Percentiles rank a stretch among this genome's conserved stretches.
Conservation (phyloP, 2,888 invertebrate genomes). For the Amaurobius ferox region DNA sequence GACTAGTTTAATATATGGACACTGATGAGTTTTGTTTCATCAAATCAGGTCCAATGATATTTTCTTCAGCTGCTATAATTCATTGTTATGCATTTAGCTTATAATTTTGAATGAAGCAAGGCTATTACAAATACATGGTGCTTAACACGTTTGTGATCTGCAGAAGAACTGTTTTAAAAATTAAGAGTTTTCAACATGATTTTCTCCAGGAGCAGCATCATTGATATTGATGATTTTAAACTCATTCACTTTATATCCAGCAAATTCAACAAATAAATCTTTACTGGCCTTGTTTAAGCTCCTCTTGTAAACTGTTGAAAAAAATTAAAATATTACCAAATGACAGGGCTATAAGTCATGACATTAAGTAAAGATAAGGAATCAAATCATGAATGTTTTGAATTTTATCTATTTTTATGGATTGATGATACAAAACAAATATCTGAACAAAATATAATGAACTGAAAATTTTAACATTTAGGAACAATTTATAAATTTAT, state of each 20-base stretch:
- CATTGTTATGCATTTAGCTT: constrained; percentile 5
- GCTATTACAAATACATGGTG: constrained; percentile 54
- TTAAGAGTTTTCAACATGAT: constrained; percentile 43
- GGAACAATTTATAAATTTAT: too few relatives aligned
- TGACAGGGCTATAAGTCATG: too few relatives aligned
- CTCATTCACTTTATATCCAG: constrained; percentile 86
- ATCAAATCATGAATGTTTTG: too few relatives aligned
- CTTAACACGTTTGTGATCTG: constrained; percentile 45
- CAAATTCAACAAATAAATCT: constrained; percentile 86
- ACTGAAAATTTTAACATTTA: too few relatives aligned
- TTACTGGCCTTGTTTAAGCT: constrained; percentile 77
- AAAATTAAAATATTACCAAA: too few relatives aligned
- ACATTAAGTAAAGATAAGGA: too few relatives aligned
- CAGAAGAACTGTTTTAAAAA: constrained; percentile 26
- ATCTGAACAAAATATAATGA: too few relatives aligned
- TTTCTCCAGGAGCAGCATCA: constrained; percentile 63
- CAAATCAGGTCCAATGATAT: constrained; percentile 19
- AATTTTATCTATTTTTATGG: too few relatives aligned
- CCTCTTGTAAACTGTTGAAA: constrained; percentile 82
- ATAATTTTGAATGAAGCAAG: constrained; percentile 27
- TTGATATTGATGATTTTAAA: constrained; percentile 83
- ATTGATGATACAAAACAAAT: too few relatives aligned
- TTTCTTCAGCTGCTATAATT: not conserved
- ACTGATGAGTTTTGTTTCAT: constrained; percentile 30
- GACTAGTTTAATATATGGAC: constrained; percentile 39